Evolutionary conservation across 2,888 invertebrate genomes (phyloP), one percentile per base, ranked within the genome.

Genomic region (Thecocarcelia acutangulata): DNA sequence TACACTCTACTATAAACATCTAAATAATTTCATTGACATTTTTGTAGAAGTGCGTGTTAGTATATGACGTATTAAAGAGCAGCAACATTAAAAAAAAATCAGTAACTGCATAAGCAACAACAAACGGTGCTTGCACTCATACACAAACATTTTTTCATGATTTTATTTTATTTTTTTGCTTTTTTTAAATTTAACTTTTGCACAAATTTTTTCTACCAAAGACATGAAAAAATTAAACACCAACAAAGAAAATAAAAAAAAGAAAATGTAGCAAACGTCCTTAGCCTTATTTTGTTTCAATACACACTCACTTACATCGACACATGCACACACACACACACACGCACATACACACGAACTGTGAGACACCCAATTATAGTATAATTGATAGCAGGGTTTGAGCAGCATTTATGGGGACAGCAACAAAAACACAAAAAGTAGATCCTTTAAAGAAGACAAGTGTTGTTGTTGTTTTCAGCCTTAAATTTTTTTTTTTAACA

Each of bases 281-380:
- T 82, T 82, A 82, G 82, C 82, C 82, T 82, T 82, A 82, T 82
- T 82, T 82, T 78, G 42, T 66, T 74, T 78, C 78, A 74, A 44
- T 70, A 80, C 74, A 75, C 61, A 74, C 24, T 61, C 66, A 46
- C 54, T 40, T 15, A 33, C 33, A 59, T 24, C 13, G 13, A 42
- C 28, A 52, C 59, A 46, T 11, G 50, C 24, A 56, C 17, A 42
- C 21, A 13, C 12, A 46, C 17, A 66, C 33, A 66, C 33, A 64
- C 19, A 17, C 44, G 40, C 28, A 21, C n/a, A 24, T n/a, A 61
- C 21, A 68, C 17, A 33, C 48, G 50, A 59, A 42, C 59, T 63
- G 58, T 66, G 81, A 81, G 81, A 72, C 77, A 77, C 76, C 81
- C 81, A 77, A 81, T 77, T 81, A 72, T 76, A 59, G 54, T 37